phyloP scores from a whole-genome alignment of 2,888 invertebrate genomes.

The Eupithecia subumbrata region DNA sequence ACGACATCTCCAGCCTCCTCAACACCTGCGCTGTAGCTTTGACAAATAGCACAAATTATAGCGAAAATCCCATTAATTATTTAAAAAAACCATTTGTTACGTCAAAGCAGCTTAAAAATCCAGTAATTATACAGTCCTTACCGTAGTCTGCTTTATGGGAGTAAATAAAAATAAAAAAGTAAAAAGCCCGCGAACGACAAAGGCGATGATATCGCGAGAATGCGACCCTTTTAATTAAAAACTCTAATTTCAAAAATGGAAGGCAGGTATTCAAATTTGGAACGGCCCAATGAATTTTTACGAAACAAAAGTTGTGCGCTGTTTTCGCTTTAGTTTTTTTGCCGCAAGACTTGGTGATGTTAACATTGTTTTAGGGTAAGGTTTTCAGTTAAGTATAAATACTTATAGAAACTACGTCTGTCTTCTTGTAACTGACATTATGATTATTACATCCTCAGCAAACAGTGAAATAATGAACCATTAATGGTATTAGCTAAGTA shows the following conservation, averaged over 20 bases:
- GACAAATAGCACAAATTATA: constrained; percentile 32
- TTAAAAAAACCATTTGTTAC: constrained; percentile 28
- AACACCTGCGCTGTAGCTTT: constrained; percentile 29
- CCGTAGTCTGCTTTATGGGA: constrained; percentile 43
- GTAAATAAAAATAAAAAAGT: constrained; percentile 45
- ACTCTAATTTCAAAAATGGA: constrained; percentile 62
- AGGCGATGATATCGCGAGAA: constrained; percentile 59
- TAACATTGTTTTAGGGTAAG: not conserved
- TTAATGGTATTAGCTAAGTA: not conserved
- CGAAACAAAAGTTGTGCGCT: constrained; percentile 44
- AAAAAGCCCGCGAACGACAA: constrained; percentile 53
- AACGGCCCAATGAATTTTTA: constrained; percentile 48
- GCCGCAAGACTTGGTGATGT: constrained; percentile 27
- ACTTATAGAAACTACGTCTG: not conserved
- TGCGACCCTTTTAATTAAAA: constrained; percentile 62
- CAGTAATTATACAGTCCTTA: constrained; percentile 46
- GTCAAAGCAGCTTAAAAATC: constrained; percentile 35
- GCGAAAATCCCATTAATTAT: constrained; percentile 31
- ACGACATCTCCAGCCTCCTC: constrained; percentile 14
- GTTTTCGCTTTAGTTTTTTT: constrained; percentile 36
- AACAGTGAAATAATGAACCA: not conserved
- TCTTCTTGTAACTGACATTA: not conserved
- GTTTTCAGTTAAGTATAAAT: not conserved
- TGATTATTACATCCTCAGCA: not conserved
- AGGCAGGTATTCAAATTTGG: constrained; percentile 48